These are phyloP conservation scores for Poeciliopsis retropinna DNA, from an alignment of 2,113 vertebrate genomes.

Conservation along the genomic window DNA sequence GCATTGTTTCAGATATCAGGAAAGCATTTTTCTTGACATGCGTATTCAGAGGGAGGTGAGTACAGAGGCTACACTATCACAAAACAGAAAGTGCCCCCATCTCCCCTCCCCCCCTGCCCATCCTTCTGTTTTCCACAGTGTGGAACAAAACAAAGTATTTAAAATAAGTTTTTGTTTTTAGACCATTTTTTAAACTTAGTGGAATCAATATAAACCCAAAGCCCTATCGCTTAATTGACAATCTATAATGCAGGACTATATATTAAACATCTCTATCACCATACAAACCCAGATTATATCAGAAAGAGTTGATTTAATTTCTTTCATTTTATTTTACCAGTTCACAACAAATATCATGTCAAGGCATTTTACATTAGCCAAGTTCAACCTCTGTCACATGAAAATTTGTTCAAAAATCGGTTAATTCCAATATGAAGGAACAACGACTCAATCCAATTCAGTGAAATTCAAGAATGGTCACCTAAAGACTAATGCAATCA, in stretches of 20 bases:
- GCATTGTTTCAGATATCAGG: slow-evolving; percentile 35
- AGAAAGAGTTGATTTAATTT: background rate
- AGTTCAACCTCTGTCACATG: too few relatives aligned
- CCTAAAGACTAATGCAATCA: too few relatives aligned
- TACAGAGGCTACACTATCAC: slow-evolving; percentile 33
- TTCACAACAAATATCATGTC: background rate
- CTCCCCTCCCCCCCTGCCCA: too few relatives aligned
- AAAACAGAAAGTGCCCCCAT: slow-evolving; percentile 2
- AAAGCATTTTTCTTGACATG: slow-evolving; percentile 46
- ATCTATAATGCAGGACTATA: background rate
- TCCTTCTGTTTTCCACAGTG: slow-evolving; percentile 14
- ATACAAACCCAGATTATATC: background rate
- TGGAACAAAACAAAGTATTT: slow-evolving; percentile 6
- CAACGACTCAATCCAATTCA: too few relatives aligned
- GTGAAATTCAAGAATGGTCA: too few relatives aligned
- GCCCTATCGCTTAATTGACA: slow-evolving; percentile 36
- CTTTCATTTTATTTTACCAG: background rate
- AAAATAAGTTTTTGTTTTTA: slow-evolving; percentile 20
- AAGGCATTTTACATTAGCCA: too few relatives aligned
- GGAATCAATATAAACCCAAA: slow-evolving; percentile 38
- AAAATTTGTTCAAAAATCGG: background rate
- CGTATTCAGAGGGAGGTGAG: slow-evolving; percentile 40
- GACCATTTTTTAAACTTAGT: slow-evolving; percentile 50
- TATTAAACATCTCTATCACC: background rate
- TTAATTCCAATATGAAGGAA: background rate